Evolutionary conservation across 2,113 vertebrate genomes (phyloP), one percentile per base, ranked within the genome.

Genomic region (Catagonus wagneri): DNA sequence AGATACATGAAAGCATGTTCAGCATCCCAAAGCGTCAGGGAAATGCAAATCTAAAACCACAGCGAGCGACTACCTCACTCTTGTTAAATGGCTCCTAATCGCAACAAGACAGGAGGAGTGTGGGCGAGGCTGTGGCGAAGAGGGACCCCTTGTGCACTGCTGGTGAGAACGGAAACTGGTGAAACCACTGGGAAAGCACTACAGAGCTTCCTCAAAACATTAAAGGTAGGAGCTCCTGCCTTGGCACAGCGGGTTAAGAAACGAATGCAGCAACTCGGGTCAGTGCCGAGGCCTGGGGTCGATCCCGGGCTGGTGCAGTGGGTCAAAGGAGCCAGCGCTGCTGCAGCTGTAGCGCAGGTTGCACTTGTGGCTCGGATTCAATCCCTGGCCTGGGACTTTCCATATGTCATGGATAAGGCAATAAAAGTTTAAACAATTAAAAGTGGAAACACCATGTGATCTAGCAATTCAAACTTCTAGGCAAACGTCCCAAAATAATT

Each of bases 111-210:
- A 29, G 6, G 32, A 17, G 7, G 68, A 86, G 63, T 23, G 7
- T 36, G 29, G 72, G 7, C 0, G 32, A 29, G 13, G 23, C 17
- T 12, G 4, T 11, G 12, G 52, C 29, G 63, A 10, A 3, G 23
- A 52, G 32, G 66, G 58, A 54, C 7, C 6, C 8, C 36, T 44
- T 2, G 6, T 16, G 34, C 63, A 1, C 20, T 50, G 52, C 16
- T 27, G 29, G 2, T 17, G 39, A 9, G 52, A 3, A 12, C 2
- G 3, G 5, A 56, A 44, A 56, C 2, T 1, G 20, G 14, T 3
- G 23, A 56, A 17, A 25, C 12, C 3, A 6, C 72, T 0, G 20
- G 39, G 66, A 52, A 61, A 56, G 32, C 15, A 27, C 14, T 25
- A 4, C 16, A 27, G 58, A 56, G 27, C 15, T 2, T 74, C 20